Evolutionary conservation across 2,797 vertebrate genomes (phyloP).

Genomic region (Crocidura indochinensis): DNA sequence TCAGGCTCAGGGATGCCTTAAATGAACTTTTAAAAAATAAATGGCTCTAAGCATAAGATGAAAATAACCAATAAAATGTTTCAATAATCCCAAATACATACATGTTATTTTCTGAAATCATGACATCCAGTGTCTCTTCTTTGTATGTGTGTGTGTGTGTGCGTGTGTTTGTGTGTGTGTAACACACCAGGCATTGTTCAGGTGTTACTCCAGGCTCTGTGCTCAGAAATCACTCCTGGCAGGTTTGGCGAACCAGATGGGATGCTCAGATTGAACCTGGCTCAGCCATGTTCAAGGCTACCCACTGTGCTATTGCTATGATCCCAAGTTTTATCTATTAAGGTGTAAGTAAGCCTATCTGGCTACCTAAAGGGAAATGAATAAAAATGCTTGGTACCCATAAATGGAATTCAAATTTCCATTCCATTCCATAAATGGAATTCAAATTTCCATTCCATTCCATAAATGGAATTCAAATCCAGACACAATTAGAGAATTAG

Average conservation of each 20-base stretch:
- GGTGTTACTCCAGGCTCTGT: too few relatives aligned
- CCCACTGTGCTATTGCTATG: too few relatives aligned
- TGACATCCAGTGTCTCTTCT: not conserved
- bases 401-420: slow-evolving; percentile 30
- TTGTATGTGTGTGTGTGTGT: not conserved
- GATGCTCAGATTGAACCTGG: too few relatives aligned
- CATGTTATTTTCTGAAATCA: slow-evolving; percentile 26
- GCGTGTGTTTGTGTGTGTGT: too few relatives aligned
- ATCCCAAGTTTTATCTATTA: slow-evolving; percentile 30
- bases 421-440: too few relatives aligned
- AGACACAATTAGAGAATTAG: slow-evolving; percentile 66
- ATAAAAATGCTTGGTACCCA: slow-evolving; percentile 19
- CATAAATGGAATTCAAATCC: slow-evolving; percentile 39
- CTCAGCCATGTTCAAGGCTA: too few relatives aligned
- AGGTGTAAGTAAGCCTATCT: not conserved
- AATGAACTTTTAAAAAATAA: not conserved
- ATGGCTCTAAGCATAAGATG: slow-evolving; percentile 53
- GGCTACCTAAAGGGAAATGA: slow-evolving; percentile 44
- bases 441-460: too few relatives aligned
- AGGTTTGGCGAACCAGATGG: too few relatives aligned
- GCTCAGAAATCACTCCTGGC: too few relatives aligned
- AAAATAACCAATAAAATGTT: slow-evolving; percentile 54
- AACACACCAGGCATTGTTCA: too few relatives aligned
- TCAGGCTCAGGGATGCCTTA: too few relatives aligned
- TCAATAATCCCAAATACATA: slow-evolving; percentile 41